Conservation (phyloP, 2,888 invertebrate genomes). For the Bibio marci region DNA sequence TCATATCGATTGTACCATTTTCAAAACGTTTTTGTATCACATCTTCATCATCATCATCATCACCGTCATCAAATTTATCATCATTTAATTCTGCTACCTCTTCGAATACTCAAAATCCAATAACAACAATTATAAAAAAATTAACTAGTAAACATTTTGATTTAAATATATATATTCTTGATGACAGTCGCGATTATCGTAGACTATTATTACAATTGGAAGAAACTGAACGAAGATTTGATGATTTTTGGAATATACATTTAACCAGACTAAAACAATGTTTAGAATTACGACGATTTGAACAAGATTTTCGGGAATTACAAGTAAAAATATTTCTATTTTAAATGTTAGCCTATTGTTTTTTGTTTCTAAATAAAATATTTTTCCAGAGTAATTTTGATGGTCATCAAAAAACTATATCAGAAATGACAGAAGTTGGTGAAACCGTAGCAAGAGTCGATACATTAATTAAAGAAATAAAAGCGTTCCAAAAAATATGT, state of each 20-base stretch:
- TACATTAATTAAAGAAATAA: slow-evolving; percentile 57
- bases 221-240: slow-evolving; percentile 87
- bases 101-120: not conserved
- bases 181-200: slow-evolving; percentile 31
- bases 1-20: not conserved
- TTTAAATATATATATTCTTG: slow-evolving; percentile 20
- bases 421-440: slow-evolving; percentile 76
- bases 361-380: not conserved
- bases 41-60: not conserved
- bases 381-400: slow-evolving; percentile 48
- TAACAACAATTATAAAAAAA: not conserved
- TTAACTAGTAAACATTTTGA: not conserved
- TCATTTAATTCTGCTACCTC: not conserved
- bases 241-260: slow-evolving; percentile 88
- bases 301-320: slow-evolving; percentile 84
- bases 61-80: slow-evolving; percentile 1
- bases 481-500: slow-evolving; percentile 60
- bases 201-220: slow-evolving; percentile 83
- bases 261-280: slow-evolving; percentile 78
- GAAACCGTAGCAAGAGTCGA: slow-evolving; percentile 74
- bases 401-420: slow-evolving; percentile 56
- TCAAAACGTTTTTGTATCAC: slow-evolving; percentile 12
- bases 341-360: no score
- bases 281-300: slow-evolving; percentile 78
- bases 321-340: no score